A percentile compares a stretch with the other conserved stretches of the same genome.
These are phyloP conservation scores for Drosophila insularis DNA, from an alignment of 1,140 invertebrate genomes.

Conservation along the genomic window DNA sequence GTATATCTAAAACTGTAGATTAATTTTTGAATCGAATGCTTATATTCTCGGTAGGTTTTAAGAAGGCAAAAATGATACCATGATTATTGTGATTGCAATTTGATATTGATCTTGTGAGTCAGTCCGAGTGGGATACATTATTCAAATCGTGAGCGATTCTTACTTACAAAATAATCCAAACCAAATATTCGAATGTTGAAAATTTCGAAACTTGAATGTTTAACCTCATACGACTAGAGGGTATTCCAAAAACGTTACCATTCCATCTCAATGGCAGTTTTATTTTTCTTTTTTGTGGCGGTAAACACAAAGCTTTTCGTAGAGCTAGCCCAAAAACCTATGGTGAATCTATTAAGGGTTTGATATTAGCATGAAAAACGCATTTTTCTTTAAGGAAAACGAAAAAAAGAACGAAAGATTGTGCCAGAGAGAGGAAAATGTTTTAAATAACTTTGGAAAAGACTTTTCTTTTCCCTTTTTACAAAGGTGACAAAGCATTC, in stretches of 20 bases:
- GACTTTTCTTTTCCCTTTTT: conserved; percentile 5
- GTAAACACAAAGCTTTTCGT: neutral
- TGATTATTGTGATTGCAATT: too few species aligned
- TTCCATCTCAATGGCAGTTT: neutral
- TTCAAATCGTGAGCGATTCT: too few species aligned
- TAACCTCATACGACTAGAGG: neutral
- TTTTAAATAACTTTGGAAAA: conserved; percentile 59
- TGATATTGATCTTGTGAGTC: too few species aligned
- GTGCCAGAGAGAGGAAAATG: conserved; percentile 25
- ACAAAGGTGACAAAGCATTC: conserved; percentile 54
- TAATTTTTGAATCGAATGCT: too few species aligned
- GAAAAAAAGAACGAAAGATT: conserved; percentile 15
- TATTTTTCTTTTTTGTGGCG: neutral
- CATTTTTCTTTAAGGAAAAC: conserved; percentile 47
- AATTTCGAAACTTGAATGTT: too few species aligned
- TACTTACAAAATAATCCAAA: too few species aligned
- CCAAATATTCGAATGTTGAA: too few species aligned
- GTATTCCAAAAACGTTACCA: neutral
- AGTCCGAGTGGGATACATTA: too few species aligned
- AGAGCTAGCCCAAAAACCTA: conserved; percentile 2
- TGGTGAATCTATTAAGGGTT: conserved; percentile 55
- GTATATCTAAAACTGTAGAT: too few species aligned
- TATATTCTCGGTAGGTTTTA: too few species aligned
- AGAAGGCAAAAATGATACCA: too few species aligned
- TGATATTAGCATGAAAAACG: conserved; percentile 65